These are phyloP conservation scores for Chromis chromis DNA, from an alignment of 2,797 vertebrate genomes.

Conservation along the genomic window DNA sequence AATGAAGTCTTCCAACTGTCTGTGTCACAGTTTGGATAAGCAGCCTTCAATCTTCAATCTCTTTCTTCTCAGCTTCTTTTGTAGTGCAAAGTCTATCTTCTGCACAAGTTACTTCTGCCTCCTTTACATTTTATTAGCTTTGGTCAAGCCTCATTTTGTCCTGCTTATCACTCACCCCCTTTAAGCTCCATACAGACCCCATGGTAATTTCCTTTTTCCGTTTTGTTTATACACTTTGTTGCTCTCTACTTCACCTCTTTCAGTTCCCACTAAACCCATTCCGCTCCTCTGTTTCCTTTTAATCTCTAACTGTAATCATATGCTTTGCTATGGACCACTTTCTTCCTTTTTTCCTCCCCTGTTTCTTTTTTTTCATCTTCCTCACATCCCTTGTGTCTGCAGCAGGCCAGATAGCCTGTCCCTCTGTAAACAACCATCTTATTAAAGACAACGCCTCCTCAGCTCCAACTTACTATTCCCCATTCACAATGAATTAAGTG, in stretches of 20 bases:
- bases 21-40: neutral
- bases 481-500: conserved; percentile 13
- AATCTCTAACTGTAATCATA: conserved; percentile 18
- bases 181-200: conserved; percentile 17
- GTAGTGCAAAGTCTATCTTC: conserved; percentile 23
- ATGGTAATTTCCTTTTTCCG: conserved; percentile 21
- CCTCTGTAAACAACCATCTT: conserved; percentile 3
- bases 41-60: neutral
- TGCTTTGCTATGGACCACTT: neutral
- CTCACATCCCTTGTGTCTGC: neutral
- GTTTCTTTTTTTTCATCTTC: neutral
- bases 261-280: conserved; percentile 34
- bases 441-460: conserved; percentile 8
- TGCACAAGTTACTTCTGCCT: conserved; percentile 7
- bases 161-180: conserved; percentile 20
- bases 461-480: conserved; percentile 10
- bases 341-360: neutral
- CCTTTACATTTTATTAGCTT: conserved; percentile 33
- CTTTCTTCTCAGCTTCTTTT: conserved; percentile 20
- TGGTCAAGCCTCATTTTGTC: conserved; percentile 41
- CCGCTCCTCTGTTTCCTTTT: conserved; percentile 35
- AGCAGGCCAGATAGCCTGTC: neutral
- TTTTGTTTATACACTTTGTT: conserved; percentile 33
- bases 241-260: conserved; percentile 16
- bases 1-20: neutral